Evolutionary conservation across 2,113 vertebrate species (phyloP), one percentile per base, ranked within the genome.

Genomic region (Bos taurus): DNA sequence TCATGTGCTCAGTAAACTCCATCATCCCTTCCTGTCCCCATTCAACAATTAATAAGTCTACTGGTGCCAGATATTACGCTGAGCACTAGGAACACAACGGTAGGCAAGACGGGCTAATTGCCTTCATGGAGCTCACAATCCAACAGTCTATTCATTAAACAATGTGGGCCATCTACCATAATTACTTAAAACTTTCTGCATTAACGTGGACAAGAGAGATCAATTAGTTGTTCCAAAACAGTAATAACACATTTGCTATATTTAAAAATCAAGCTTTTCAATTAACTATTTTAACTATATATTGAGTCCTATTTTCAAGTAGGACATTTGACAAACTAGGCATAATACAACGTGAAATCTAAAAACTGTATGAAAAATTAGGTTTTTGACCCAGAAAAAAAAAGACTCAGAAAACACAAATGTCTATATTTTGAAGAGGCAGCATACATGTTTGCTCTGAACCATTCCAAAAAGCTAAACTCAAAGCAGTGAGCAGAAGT

Each of bases 401-500:
- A 67, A 97, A 67, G 25, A 90, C 17, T 77, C 50, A 90, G 40
- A 90, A 95, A 8, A 92, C 15, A 89, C 6, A 28, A 23, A 46
- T 93, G 94, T 80, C 88, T 62, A 78, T 23, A 56, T 56, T 91
- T 89, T 60, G 77, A 94, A 96, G 36, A 93, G 19, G 30, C 48
- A 88, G 50, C 57, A 93, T 23, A 62, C 16, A 93, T 4, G 36
- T 50, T 74, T 97, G 81, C 56, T 88, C 50, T 86, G 33, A 82
- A 95, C 33, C 74, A 86, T 91, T 91, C 17, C 78, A 96, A 97
- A 97, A 13, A 14, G 48, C 71, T 94, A 74, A 85, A 81, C 46
- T 46, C 95, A 21, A 74, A 83, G 40, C 43, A 94, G 56, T 15
- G 25, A 48, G 9, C 28, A 77, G 17, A 71, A 91, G 36, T 91